Conservation (phyloP, 2,888 invertebrate species). For the Leptarthrus brevirostris region DNA sequence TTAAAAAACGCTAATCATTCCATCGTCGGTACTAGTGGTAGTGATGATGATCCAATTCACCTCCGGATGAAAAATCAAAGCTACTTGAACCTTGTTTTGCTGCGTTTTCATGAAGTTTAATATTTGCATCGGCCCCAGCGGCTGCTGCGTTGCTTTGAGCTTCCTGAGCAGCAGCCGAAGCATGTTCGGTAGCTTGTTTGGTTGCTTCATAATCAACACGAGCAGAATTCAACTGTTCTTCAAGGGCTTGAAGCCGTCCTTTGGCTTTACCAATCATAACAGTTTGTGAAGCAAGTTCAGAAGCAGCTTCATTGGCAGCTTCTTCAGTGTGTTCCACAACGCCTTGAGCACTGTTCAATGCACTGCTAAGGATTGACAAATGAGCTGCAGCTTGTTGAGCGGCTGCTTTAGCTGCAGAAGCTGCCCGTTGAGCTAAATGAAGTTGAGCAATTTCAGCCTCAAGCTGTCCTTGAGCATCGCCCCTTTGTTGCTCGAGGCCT, state of each 20-base stretch:
- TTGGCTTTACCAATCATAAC: slow-evolving; percentile 72
- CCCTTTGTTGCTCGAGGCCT: slow-evolving; percentile 79
- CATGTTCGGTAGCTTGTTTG: slow-evolving; percentile 20
- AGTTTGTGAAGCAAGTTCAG: slow-evolving; percentile 80
- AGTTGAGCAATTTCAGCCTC: slow-evolving; percentile 80
- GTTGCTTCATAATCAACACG: slow-evolving; percentile 28
- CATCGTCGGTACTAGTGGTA: not conserved
- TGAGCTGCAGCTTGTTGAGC: slow-evolving; percentile 80
- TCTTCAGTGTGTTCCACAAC: slow-evolving; percentile 81
- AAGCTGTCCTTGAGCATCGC: slow-evolving; percentile 76
- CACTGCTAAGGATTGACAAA: slow-evolving; percentile 76
- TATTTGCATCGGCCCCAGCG: slow-evolving; percentile 16
- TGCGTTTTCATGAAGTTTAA: slow-evolving; percentile 18
- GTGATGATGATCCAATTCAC: slow-evolving; percentile 15
- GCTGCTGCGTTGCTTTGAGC: slow-evolving; percentile 37
- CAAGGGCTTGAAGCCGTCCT: slow-evolving; percentile 68
- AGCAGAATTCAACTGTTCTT: slow-evolving; percentile 71
- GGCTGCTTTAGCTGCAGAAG: slow-evolving; percentile 76
- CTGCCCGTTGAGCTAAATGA: slow-evolving; percentile 78
- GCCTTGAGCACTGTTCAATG: slow-evolving; percentile 81
- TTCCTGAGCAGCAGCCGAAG: slow-evolving; percentile 16
- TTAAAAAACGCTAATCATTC: not conserved
- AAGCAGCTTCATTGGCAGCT: slow-evolving; percentile 78
- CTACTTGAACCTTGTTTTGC: slow-evolving; percentile 11
- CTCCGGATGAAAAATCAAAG: slow-evolving; percentile 9